A percentile compares a stretch with the other conserved stretches of the same genome.
Conservation (phyloP, 1,140 invertebrate species). For the Neodiprion virginianus region DNA sequence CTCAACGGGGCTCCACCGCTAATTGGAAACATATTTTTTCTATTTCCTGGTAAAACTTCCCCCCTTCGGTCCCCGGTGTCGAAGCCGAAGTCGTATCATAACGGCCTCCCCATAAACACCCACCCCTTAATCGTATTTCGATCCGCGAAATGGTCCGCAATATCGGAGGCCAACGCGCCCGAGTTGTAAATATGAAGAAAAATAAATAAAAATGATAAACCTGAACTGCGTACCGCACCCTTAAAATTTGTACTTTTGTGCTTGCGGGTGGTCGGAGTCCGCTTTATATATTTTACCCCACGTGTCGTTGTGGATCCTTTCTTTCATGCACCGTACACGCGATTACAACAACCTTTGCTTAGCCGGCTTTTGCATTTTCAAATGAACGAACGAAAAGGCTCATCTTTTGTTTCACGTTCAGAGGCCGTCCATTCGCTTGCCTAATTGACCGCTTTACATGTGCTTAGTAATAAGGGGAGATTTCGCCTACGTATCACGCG, state of each 20-base stretch:
- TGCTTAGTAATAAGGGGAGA: too few species aligned
- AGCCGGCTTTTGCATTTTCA: conserved; percentile 1
- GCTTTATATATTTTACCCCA: too few species aligned
- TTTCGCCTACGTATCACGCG: too few species aligned
- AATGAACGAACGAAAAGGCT: not conserved
- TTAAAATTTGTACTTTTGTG: too few species aligned
- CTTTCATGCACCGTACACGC: not conserved
- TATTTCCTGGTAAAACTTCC: conserved; percentile 8
- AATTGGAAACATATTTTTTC: conserved; percentile 18
- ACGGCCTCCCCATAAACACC: conserved; percentile 1
- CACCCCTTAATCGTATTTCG: conserved; percentile 1
- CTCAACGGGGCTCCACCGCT: not conserved
- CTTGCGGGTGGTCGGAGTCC: too few species aligned
- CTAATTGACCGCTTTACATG: too few species aligned
- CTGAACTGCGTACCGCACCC: not conserved
- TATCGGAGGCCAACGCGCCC: not conserved
- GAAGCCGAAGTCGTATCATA: not conserved
- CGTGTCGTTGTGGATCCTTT: not conserved
- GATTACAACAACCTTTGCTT: not conserved
- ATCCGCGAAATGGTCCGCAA: conserved; percentile 1
- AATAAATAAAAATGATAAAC: too few species aligned
- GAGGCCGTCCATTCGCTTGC: too few species aligned
- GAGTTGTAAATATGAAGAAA: not conserved
- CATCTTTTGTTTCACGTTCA: not conserved
- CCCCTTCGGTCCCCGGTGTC: not conserved